phyloP scores from a whole-genome alignment of 2,113 vertebrate genomes.

The Girardinichthys multiradiatus region DNA sequence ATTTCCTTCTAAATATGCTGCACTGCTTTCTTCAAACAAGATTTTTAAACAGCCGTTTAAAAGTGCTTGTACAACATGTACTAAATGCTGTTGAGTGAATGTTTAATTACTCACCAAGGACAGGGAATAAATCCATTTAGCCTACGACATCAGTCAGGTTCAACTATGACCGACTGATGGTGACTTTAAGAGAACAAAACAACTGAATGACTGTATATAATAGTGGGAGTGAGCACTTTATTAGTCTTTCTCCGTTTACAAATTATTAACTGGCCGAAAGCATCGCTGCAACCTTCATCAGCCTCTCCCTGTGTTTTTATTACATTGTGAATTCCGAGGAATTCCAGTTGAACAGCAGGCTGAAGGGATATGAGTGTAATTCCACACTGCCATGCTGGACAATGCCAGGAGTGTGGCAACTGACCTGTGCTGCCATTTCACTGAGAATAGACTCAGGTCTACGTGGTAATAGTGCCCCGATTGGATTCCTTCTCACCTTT shows the following conservation, averaged over 20 bases:
- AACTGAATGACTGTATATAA: background rate
- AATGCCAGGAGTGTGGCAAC: constrained; percentile 70
- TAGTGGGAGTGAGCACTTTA: constrained; percentile 15
- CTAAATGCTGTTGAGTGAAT: background rate
- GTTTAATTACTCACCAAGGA: background rate
- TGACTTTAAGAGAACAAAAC: constrained; percentile 9
- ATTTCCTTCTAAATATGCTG: too few relatives aligned
- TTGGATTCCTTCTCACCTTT: constrained; percentile 82
- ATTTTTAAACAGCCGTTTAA: background rate
- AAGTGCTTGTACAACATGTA: constrained; percentile 2
- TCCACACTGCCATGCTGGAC: constrained; percentile 72
- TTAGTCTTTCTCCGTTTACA: constrained; percentile 9
- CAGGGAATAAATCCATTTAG: constrained; percentile 1
- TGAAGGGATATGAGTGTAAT: constrained; percentile 76
- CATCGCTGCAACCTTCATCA: constrained; percentile 8
- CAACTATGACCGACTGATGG: background rate
- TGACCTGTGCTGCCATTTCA: constrained; percentile 56
- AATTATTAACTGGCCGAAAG: background rate
- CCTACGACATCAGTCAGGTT: background rate
- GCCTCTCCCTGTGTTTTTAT: constrained; percentile 32
- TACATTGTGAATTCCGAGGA: constrained; percentile 39
- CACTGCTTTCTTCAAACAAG: background rate
- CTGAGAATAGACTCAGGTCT: constrained; percentile 63
- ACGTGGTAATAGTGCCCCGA: constrained; percentile 56
- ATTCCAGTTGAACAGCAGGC: constrained; percentile 59